Percentiles rank a stretch among this genome's conserved stretches.
Conservation (phyloP, 2,113 vertebrate species). For the Sapajus apella region DNA sequence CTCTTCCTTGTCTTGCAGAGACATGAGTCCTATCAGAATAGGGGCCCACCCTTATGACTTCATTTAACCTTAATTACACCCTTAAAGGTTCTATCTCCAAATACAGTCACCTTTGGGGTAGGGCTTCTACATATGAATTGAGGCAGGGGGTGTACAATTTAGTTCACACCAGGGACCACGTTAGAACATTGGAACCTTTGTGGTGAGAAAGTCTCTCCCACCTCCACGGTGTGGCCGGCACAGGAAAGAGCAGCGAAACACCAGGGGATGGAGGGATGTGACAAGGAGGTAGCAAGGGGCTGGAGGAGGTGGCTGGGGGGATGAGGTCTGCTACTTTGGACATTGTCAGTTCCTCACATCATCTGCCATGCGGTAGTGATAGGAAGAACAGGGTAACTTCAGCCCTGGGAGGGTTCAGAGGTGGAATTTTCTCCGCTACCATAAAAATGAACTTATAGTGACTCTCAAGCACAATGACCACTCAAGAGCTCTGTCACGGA, state of each 20-base stretch:
- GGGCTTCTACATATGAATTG: not conserved
- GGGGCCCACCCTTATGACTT: not conserved
- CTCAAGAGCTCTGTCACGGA: not conserved
- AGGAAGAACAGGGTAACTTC: not conserved
- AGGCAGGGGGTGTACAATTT: not conserved
- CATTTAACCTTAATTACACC: not conserved
- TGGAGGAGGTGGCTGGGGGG: not conserved
- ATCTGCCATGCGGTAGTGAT: not conserved
- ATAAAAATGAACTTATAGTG: not conserved
- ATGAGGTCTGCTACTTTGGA: fast-evolving
- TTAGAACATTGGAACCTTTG: not conserved
- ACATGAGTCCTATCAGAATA: not conserved
- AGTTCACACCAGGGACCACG: not conserved
- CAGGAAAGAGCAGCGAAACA: not conserved
- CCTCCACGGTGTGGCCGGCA: not conserved
- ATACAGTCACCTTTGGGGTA: not conserved
- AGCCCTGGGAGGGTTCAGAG: not conserved
- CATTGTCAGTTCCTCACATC: not conserved
- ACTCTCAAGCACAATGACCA: not conserved
- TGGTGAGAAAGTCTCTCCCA: not conserved
- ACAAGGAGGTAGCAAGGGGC: no score
- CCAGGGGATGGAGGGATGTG: not conserved
- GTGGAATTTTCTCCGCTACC: not conserved
- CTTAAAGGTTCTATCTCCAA: not conserved
- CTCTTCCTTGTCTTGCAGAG: not conserved